Percentiles rank a stretch among this genome's conserved stretches.
phyloP scores from a whole-genome alignment of 2,113 vertebrate species.

The Ranitomeya imitator region DNA sequence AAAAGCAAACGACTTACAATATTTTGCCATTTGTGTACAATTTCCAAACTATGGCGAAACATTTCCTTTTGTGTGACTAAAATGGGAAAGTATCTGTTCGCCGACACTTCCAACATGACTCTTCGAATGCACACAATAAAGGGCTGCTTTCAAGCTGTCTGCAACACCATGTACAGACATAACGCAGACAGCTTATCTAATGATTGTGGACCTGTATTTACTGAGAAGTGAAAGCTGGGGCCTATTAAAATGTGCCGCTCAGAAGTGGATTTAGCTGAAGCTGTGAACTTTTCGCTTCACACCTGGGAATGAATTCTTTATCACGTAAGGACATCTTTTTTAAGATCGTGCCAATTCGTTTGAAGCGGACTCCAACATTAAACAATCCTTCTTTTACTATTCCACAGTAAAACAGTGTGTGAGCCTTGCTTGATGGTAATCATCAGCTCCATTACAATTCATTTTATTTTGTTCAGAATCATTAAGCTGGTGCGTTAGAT shows the following conservation, averaged over 20 bases:
- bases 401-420: conserved; percentile 84
- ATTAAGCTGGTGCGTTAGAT: conserved; percentile 82
- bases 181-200: conserved; percentile 58
- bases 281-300: conserved; percentile 75
- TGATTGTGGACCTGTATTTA: conserved; percentile 55
- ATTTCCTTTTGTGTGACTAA: background rate
- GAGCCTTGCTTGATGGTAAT: conserved; percentile 79
- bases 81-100: conserved; percentile 32
- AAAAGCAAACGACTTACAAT: background rate
- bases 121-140: conserved; percentile 34
- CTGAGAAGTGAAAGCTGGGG: conserved; percentile 53
- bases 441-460: conserved; percentile 85
- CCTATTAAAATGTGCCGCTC: conserved; percentile 63
- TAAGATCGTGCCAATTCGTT: conserved; percentile 76
- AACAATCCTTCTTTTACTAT: conserved; percentile 82
- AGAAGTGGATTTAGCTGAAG: conserved; percentile 64
- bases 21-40: background rate
- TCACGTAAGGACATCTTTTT: conserved; percentile 80
- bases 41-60: background rate
- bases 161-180: conserved; percentile 52
- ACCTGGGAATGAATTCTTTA: conserved; percentile 77
- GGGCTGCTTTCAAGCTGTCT: conserved; percentile 42
- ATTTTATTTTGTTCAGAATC: conserved; percentile 86
- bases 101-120: conserved; percentile 28
- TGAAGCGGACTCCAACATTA: conserved; percentile 71